A percentile compares a stretch with the other conserved stretches of the same genome.
phyloP scores from a whole-genome alignment of 1,140 invertebrate species.

The Polyergus mexicanus region DNA sequence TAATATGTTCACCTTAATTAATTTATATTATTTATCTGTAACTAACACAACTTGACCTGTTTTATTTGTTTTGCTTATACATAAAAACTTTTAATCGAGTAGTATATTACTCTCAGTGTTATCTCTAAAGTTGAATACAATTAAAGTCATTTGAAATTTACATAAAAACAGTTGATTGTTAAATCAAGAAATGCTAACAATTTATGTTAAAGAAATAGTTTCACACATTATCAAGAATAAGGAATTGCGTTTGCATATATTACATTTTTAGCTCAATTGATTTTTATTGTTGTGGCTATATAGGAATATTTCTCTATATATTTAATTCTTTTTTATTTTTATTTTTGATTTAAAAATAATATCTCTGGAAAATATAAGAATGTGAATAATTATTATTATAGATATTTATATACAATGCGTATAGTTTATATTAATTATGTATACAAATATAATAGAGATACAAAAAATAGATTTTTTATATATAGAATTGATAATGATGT shows the following conservation, averaged over 20 bases:
- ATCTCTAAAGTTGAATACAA: conserved; percentile 21
- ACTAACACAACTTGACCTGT: conserved; percentile 35
- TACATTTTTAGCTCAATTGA: conserved; percentile 32
- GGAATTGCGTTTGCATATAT: conserved; percentile 49
- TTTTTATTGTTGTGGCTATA: conserved; percentile 25
- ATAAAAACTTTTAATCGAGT: conserved; percentile 7
- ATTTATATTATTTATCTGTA: conserved; percentile 43
- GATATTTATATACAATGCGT: not conserved
- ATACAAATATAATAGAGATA: conserved; percentile 48
- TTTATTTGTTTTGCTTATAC: conserved; percentile 52
- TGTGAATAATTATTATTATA: conserved; percentile 27
- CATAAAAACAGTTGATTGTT: conserved; percentile 19
- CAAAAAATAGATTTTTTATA: conserved; percentile 3
- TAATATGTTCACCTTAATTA: conserved; percentile 33
- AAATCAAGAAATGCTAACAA: conserved; percentile 13
- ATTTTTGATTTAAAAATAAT: conserved; percentile 29
- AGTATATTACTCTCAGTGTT: conserved; percentile 32
- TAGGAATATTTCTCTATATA: conserved; percentile 30
- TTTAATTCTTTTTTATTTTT: conserved; percentile 26
- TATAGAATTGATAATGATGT: conserved; percentile 45
- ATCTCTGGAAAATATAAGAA: conserved; percentile 12
- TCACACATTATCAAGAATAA: conserved; percentile 16
- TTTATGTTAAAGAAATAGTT: conserved; percentile 8
- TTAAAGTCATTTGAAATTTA: conserved; percentile 8
- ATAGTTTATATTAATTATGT: conserved; percentile 49